A percentile compares a stretch with the other conserved stretches of the same genome.
These are phyloP conservation scores for Diglossa cyanea DNA, from an alignment of 2,797 vertebrate species.

Conservation along the genomic window DNA sequence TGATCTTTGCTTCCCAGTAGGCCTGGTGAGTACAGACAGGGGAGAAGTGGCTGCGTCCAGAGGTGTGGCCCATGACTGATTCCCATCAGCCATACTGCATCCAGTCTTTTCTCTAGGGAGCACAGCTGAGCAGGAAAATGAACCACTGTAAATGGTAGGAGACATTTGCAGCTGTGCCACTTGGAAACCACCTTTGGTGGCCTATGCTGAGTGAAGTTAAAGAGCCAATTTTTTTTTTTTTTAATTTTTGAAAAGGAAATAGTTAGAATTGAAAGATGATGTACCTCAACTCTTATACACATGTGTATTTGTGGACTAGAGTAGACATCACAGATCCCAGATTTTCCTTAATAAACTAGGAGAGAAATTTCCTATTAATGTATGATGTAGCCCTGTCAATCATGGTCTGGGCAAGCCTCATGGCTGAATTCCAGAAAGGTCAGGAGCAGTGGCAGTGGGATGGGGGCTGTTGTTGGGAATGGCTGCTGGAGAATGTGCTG, in stretches of 20 bases:
- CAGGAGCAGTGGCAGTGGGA: not conserved
- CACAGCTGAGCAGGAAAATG: not conserved
- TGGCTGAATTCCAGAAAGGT: not conserved
- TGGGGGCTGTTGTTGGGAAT: not conserved
- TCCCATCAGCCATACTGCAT: not conserved
- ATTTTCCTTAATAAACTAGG: not conserved
- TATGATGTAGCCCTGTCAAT: not conserved
- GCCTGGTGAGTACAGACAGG: not conserved
- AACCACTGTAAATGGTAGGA: not conserved
- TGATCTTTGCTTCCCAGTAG: not conserved
- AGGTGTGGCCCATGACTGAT: not conserved
- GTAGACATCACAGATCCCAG: not conserved
- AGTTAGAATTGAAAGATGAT: not conserved
- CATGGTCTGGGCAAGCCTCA: not conserved
- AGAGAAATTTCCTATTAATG: not conserved
- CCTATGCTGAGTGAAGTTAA: not conserved
- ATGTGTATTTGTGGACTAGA: not conserved
- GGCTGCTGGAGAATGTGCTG: not conserved
- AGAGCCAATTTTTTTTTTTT: not conserved
- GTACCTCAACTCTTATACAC: not conserved
- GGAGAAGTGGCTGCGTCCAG: not conserved
- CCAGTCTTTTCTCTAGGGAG: not conserved
- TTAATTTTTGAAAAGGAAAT: not conserved
- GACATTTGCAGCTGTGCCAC: not conserved
- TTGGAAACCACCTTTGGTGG: not conserved